Evolutionary conservation across 2,113 vertebrate genomes (phyloP).

Genomic region (Felis catus): F.catus_Fca126_mat1.0 CM031419.1:150389001-150389500

Average conservation of each 20-base stretch:
- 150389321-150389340: neutral
- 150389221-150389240: neutral
- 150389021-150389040: neutral
- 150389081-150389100: neutral
- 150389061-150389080: neutral
- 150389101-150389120: constrained; percentile 13
- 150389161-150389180: neutral
- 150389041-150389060: neutral
- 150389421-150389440: fast-evolving
- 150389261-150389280: neutral
- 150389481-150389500: too few relatives aligned
- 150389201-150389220: neutral
- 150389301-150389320: neutral
- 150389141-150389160: neutral
- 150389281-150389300: neutral
- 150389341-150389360: neutral
- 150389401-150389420: neutral
- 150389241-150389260: neutral
- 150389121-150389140: neutral
- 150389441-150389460: neutral
- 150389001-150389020: neutral
- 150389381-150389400: neutral
- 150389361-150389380: neutral
- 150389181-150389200: neutral
- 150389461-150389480: neutral